Base-by-base conservation (phyloP, 1,140 invertebrate genomes). In the Papilio glaucus region DNA sequence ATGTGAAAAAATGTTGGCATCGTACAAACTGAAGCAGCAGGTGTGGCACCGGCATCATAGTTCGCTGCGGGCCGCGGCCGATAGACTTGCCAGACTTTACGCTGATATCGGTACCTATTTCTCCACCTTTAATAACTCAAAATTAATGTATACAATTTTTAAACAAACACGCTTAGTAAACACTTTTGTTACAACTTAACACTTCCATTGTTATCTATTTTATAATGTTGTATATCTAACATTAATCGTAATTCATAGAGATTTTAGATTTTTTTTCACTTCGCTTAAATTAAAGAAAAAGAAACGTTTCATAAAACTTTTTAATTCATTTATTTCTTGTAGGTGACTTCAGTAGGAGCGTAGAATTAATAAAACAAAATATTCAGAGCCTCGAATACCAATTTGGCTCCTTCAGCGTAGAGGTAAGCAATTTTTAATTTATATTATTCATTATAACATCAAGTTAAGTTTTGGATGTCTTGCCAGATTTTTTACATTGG, bases 351-450 rank as follows among this genome's bases (percentile, higher is more conserved):
- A 82, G 74, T 10, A 89, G 85, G 71, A 90, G 89, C 41, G 81
- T 90, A 63, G 90, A 92, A 21, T 72, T 92, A 8, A 90, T 92
- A 26, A 91, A 91, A 69, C 88, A 90, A 65, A 90, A 90, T 37
- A 86, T 91, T n/a, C 90, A 91, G 42, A 90, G 85, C 39, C 78
- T 90, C n/a, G 90, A 92, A 65, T 90, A 90, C 65, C 90, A 90
- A 57, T 92, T 83, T 72, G 90, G 90, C 4, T 92, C 90, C 0
- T 91, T 92, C 26, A 92, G 90, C 78, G 89, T 89, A 0, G 90
- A 92, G 79, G 90, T 92, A 71, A 71, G 75, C 62, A 60, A 26
- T 62, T 61, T 75, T 68, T 69, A 41, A 18, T 45, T 13, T 75
- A 61, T 18, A 49, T 33, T 3, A 3, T 33, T 62, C n/a, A 4